phyloP scores from a whole-genome alignment of 2,113 vertebrate genomes.

The Lipotes vexillifer region DNA sequence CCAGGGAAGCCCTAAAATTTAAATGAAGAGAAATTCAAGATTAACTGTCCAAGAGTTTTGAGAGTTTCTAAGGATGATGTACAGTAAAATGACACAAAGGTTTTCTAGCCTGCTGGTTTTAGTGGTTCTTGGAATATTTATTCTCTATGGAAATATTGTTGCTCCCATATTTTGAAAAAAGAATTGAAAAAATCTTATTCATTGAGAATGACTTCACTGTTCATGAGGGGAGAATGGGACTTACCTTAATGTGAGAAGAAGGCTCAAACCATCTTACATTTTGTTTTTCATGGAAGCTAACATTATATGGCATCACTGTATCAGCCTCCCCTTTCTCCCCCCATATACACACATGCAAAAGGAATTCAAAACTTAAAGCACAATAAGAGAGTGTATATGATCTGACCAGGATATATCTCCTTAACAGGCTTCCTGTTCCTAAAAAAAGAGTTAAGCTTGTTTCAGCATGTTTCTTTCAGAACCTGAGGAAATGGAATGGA shows the following conservation, averaged over 20 bases:
- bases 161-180: not conserved
- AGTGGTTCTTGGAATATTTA: not conserved
- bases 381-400: too few relatives aligned
- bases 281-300: not conserved
- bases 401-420: not conserved
- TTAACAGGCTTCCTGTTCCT: not conserved
- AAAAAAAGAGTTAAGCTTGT: not conserved
- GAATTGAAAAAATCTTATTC: not conserved
- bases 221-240: not conserved
- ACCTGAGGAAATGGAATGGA: not conserved
- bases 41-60: not conserved
- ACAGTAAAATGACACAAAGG: not conserved
- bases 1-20: not conserved
- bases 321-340: rapidly evolving
- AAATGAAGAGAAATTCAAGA: not conserved
- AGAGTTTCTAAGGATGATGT: not conserved
- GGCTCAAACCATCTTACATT: not conserved
- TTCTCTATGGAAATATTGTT: not conserved
- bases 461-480: not conserved
- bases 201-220: not conserved
- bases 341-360: not conserved
- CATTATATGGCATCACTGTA: not conserved
- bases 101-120: not conserved
- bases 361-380: not conserved
- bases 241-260: not conserved